Conservation (phyloP, 2,113 vertebrate genomes). For the Felis chaus region DNA sequence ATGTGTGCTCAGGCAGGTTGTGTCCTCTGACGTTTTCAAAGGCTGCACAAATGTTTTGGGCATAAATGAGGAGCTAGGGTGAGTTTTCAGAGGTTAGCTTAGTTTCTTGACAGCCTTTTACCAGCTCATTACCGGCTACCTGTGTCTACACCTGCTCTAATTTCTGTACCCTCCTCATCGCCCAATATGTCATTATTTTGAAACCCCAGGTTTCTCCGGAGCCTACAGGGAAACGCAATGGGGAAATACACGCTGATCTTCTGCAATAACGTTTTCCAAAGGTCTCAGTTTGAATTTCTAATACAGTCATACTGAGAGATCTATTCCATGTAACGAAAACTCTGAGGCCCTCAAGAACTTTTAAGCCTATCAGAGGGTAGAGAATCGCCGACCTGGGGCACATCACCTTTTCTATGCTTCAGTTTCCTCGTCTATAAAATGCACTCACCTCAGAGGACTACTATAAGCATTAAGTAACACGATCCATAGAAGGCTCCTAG, state of each 20-base stretch:
- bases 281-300: neutral
- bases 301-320: neutral
- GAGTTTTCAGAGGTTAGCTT: neutral
- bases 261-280: neutral
- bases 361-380: neutral
- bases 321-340: neutral
- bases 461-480: no score
- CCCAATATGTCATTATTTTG: no score
- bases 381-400: neutral
- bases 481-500: neutral
- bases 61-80: no score
- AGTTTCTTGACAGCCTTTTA: neutral
- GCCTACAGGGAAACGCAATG: neutral
- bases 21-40: neutral
- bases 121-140: neutral
- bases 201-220: neutral
- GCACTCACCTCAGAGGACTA: neutral
- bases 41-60: no score
- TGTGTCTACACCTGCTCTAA: neutral
- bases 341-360: neutral
- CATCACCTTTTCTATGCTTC: neutral
- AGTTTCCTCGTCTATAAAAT: neutral
- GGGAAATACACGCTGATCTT: neutral
- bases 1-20: accelerated
- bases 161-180: neutral